Base-by-base conservation (phyloP, 1,140 invertebrate species). In the Agrypnia vestita region DNA sequence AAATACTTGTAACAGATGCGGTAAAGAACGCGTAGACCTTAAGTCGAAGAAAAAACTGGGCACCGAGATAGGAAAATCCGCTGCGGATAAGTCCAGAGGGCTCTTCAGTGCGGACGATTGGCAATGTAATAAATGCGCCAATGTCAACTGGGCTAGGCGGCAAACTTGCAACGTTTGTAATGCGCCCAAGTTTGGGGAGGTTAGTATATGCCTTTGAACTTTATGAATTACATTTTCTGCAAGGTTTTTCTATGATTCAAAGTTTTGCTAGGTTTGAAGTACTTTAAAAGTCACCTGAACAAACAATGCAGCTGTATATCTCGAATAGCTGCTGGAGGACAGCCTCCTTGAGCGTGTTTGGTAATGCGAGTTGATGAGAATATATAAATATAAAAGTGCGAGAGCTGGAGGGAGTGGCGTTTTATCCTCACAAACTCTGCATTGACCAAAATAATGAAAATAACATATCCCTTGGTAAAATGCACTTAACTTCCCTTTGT, bases 21-120 rank as follows among this genome's bases (percentile, higher is more conserved):
- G 95, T 79, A 94, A 94, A 90, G 94, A 90, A 44, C 88, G 90
- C 87, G 90, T 92, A 87, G 90, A 91, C 85, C 91, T 84, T 92
- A 92, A 84, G 91, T 73, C 67, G 3, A 96, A 97, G 86, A 97
- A 97, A 87, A 97, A 97, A 90, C 91, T 98, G 75, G 97, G 97
- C 0, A 95, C 96, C 81, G 98, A 99, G 90, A 99, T 99, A 84
- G 99, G 98, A 1, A 99, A 99, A 91, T 95, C 95, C 56, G 96
- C 97, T 19, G 98, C 99, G 7, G 98, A 99, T 86, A 99, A 99
- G 89, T 99, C 97, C 84, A 94, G 97, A 84, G 99, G 99, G 13
- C 91, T 99, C n/a, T 98, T 96, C 86, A 97, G 96, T 90, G 98
- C 98, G 71, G 98, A 99, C 89, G 98, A 99, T 88, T 99, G 99